Conservation (phyloP, 2,888 invertebrate species). For the Andrena praecox region DNA sequence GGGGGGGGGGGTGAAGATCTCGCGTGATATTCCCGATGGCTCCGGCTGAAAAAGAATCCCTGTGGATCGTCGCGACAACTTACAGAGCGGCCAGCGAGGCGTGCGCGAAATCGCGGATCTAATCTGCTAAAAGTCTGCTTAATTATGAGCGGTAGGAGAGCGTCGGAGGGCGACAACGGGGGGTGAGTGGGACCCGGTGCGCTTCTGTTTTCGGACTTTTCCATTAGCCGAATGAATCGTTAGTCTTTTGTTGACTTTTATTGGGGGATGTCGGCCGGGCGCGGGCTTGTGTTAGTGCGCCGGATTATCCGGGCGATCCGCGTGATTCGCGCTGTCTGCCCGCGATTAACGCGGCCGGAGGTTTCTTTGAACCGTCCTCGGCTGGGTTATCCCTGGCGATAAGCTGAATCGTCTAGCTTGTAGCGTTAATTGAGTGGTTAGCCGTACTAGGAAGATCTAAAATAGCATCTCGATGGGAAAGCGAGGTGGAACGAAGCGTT, state of each 20-base stretch:
- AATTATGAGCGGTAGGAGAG: slow-evolving; percentile 82
- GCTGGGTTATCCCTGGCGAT: neutral
- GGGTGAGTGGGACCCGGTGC: slow-evolving; percentile 53
- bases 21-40: slow-evolving; percentile 5
- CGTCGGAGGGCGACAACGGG: slow-evolving; percentile 41
- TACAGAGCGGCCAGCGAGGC: slow-evolving; percentile 34
- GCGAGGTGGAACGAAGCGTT: no score
- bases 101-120: slow-evolving; percentile 76
- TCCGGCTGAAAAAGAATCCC: slow-evolving; percentile 56
- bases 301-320: slow-evolving; percentile 33
- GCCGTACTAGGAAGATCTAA: no score
- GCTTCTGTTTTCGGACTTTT: slow-evolving; percentile 85
- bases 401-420: neutral
- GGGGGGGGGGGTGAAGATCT: slow-evolving; percentile 14
- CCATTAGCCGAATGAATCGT: slow-evolving; percentile 85
- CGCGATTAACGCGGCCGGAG: slow-evolving; percentile 69
- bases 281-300: slow-evolving; percentile 52
- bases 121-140: slow-evolving; percentile 85
- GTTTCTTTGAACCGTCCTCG: neutral
- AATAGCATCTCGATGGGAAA: no score
- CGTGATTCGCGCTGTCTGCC: slow-evolving; percentile 57
- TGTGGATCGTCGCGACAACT: slow-evolving; percentile 52
- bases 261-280: slow-evolving; percentile 80
- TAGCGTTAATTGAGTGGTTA: neutral
- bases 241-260: slow-evolving; percentile 85